Conservation (phyloP, 2,888 invertebrate species). For the Phyto melanocephala region DNA sequence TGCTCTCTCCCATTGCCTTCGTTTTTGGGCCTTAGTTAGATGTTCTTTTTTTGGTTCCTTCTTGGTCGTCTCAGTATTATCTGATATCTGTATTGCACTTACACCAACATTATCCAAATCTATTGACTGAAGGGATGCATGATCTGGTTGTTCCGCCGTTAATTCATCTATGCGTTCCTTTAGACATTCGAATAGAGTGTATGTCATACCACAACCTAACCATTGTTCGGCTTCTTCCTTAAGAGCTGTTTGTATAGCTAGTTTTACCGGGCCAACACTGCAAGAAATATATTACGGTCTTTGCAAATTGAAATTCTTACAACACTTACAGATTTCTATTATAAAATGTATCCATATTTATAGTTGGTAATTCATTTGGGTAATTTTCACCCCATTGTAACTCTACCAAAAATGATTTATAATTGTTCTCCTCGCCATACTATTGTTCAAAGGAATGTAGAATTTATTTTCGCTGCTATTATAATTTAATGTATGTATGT, state of each 20-base stretch:
- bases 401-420: constrained; percentile 91
- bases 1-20: constrained; percentile 91
- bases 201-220: constrained; percentile 95
- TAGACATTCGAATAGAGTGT: constrained; percentile 93
- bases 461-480: too few species aligned
- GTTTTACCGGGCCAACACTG: constrained; percentile 85
- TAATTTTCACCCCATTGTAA: constrained; percentile 92
- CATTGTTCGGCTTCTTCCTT: constrained; percentile 88
- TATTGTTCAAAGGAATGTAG: constrained; percentile 77
- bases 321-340: constrained; percentile 92
- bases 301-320: background rate
- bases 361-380: constrained; percentile 88
- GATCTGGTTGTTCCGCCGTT: constrained; percentile 85
- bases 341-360: constrained; percentile 94
- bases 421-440: constrained; percentile 89
- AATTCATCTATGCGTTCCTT: constrained; percentile 89
- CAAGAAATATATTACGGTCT: constrained; percentile 26
- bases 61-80: constrained; percentile 78
- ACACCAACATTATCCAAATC: constrained; percentile 72
- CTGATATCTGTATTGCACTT: constrained; percentile 75
- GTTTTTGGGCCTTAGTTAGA: constrained; percentile 93
- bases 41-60: constrained; percentile 88
- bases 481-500: too few species aligned
- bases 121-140: constrained; percentile 64
- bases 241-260: constrained; percentile 83